Base-by-base conservation (phyloP, 2,797 vertebrate species). In the Cirrhinus mrigala region DNA sequence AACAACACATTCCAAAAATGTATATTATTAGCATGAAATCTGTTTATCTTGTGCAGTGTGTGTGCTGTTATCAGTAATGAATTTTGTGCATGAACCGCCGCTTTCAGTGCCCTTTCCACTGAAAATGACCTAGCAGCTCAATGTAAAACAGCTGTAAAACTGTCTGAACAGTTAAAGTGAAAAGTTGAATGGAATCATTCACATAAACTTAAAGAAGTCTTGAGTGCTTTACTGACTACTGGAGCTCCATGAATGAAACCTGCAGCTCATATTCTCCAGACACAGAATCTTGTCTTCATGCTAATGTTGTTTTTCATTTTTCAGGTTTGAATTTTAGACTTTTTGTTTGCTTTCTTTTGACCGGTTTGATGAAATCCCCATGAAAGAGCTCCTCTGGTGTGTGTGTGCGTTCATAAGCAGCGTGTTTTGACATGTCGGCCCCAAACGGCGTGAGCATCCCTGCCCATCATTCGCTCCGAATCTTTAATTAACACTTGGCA, bases 401-500 rank as follows among this genome's bases (percentile, higher is more conserved):
- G 52, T 69, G 52, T 79, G 86, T 79, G 75, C 83, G 54, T 87
- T 79, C 54, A 79, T 88, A 87, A 90, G 87, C 73, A 76, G 91
- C 93, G 6, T 94, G 94, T 93, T 93, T 90, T 92, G 91, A 93
- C 95, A 93, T 85, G 94, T 87, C 87, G 40, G 82, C 90, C 92
- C 91, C 93, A 89, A 92, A 92, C 90, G 92, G 90, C 83, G 89
- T 91, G 86, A 91, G 81, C 88, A 88, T 86, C 87, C 27, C 83
- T 88, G 89, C 80, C 87, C 92, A 89, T 91, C 93, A 90, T 91
- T 92, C 89, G 79, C 88, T 89, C 81, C 90, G 90, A 81, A 91
- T 92, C 90, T 93, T 90, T 93, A 94, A 96, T 95, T 94, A 95
- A 94, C 94, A 94, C 93, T 92, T 93, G 87, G 89, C 93, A 94